A percentile compares a stretch with the other conserved stretches of the same genome.
These are phyloP conservation scores for Agelas oroides DNA, from an alignment of 37 sponge, comb jelly and placozoan genomes.

Conservation along the genomic window DNA sequence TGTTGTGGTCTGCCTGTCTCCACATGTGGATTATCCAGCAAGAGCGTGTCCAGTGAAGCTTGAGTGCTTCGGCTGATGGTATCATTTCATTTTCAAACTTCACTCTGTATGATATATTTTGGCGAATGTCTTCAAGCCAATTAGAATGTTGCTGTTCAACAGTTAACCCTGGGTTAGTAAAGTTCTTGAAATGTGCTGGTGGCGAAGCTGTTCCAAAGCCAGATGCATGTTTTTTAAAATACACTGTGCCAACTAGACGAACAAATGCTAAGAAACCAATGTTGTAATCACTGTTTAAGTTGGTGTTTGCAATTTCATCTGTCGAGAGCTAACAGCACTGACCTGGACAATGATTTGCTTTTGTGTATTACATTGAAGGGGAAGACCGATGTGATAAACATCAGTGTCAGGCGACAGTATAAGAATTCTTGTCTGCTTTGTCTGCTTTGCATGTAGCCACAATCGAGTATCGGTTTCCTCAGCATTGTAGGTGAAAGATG, in stretches of 20 bases:
- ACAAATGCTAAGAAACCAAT: no score
- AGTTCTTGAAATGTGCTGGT: no score
- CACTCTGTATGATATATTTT: constrained; percentile 22
- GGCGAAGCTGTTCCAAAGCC: no score
- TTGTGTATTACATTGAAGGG: no score
- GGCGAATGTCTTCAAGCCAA: constrained; percentile 25
- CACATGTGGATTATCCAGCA: constrained; percentile 37
- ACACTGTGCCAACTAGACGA: no score
- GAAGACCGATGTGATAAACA: no score
- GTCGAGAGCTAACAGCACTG: not conserved
- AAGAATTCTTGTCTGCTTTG: no score
- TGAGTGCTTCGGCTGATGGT: constrained; percentile 25
- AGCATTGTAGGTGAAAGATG: constrained; percentile 5
- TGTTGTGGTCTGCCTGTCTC: constrained; percentile 14
- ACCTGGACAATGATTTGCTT: constrained; percentile 3
- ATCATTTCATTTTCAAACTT: constrained; percentile 31
- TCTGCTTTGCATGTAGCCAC: constrained; percentile 2
- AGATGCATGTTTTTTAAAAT: no score
- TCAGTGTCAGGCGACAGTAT: constrained; percentile 9
- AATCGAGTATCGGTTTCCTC: constrained; percentile 11
- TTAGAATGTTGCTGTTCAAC: constrained; percentile 25
- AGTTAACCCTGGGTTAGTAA: no score
- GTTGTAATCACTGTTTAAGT: no score
- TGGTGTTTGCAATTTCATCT: no score
- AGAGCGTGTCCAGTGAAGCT: constrained; percentile 9